These are phyloP conservation scores for Enchytraeus crypticus DNA, from an alignment of 2,888 invertebrate species.

Conservation along the genomic window DNA sequence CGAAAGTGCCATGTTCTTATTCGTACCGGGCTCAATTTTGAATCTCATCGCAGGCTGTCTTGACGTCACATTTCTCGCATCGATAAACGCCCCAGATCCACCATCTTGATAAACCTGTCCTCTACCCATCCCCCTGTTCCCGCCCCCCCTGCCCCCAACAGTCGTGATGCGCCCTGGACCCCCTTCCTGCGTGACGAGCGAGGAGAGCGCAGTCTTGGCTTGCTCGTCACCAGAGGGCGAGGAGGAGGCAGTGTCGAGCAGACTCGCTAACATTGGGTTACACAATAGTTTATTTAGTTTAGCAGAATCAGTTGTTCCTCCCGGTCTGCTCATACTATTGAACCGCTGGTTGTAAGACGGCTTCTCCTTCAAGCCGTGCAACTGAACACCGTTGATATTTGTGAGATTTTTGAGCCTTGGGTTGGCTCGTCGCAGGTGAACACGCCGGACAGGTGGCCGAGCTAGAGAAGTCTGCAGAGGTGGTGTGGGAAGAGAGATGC, in stretches of 20 bases:
- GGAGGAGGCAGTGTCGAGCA: conserved; percentile 38
- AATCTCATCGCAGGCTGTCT: background rate
- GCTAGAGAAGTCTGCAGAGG: too few species aligned
- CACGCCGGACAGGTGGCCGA: too few species aligned
- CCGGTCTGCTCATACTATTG: background rate
- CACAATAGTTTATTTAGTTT: conserved; percentile 29
- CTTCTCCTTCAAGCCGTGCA: background rate
- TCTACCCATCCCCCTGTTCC: background rate
- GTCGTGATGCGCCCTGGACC: too few species aligned
- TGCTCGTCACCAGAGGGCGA: conserved; percentile 18
- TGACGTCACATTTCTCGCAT: background rate
- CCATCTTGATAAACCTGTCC: background rate
- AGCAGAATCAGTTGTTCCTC: conserved; percentile 4
- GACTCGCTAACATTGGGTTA: conserved; percentile 41
- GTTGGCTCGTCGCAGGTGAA: too few species aligned
- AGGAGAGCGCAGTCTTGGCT: background rate
- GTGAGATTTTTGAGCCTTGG: background rate
- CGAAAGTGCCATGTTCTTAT: too few species aligned
- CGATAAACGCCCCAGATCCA: background rate
- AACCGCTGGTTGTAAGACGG: background rate
- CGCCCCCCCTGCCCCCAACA: background rate
- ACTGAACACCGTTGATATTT: background rate
- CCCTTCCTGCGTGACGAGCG: background rate
- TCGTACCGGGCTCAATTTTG: background rate
- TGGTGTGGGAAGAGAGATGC: too few species aligned